phyloP scores from a whole-genome alignment of 2,888 invertebrate species.

The Priapulus caudatus region DNA sequence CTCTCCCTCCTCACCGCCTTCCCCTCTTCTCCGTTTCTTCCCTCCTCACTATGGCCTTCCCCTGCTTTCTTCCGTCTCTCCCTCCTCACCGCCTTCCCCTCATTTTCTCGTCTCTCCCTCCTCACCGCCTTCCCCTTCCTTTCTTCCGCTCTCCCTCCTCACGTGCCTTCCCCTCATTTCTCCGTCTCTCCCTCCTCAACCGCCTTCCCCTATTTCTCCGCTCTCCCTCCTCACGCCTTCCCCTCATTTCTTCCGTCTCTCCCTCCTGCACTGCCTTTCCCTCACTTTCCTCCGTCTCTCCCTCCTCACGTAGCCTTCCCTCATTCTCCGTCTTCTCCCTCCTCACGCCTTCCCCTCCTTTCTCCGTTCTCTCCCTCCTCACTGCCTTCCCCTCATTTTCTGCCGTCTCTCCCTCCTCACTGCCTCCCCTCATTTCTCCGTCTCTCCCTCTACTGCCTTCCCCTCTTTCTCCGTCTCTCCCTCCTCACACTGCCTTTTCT shows the following conservation, averaged over 20 bases:
- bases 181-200: neutral
- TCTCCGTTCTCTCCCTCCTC: too few species aligned
- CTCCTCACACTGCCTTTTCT: too few species aligned
- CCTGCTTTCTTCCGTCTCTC: neutral
- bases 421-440: slow-evolving; percentile 3
- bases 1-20: too few species aligned
- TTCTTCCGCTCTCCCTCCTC: neutral
- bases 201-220: neutral
- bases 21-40: neutral
- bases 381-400: neutral
- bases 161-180: neutral
- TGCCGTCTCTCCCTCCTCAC: neutral
- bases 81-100: too few species aligned
- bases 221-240: neutral
- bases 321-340: too few species aligned
- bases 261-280: neutral
- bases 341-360: neutral
- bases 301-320: neutral
- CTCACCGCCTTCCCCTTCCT: too few species aligned
- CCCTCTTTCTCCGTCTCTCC: too few species aligned
- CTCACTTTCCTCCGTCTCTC: too few species aligned
- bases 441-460: too few species aligned
- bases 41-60: neutral
- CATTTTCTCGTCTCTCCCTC: neutral
- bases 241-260: neutral